Evolutionary conservation across 2,888 invertebrate species (phyloP), one percentile per base, ranked within the genome.

Genomic region (Tupiocoris notatus): DNA sequence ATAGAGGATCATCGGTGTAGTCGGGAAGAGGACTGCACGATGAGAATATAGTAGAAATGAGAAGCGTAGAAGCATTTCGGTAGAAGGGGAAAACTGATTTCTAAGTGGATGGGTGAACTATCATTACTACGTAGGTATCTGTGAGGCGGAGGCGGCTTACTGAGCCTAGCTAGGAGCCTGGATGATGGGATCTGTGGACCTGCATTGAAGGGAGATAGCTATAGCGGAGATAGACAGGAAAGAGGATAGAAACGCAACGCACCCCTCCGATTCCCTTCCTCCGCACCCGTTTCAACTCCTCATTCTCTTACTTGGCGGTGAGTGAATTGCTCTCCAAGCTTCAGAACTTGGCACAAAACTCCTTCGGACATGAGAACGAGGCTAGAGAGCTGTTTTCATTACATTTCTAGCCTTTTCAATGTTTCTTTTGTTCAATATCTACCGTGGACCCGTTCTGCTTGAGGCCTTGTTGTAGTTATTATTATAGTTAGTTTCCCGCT

Each of bases 321-420:
- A 66, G 66, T 66, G 66, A 66, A 66, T 66, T 66, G 66, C 66
- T 39, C 66, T 66, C 66, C 20, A 66, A 24, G 56, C 66, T 56
- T 66, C 66, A 56, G 66, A 66, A 66, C 66, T 66, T 66, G 66
- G 66, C 66, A 66, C 66, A 66, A 66, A 66, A 66, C 66, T 66
- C 66, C 66, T 66, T 66, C 66, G 66, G 66, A 66, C 54, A 56
- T 54, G 56, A 20, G 54, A 39, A 56, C 66, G 56, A 20, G 54
- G 54, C 66, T 66, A 66, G 54, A 66, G 39, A 66, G 66, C 66
- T 22, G 66, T 66, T 66, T 66, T 25, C 66, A 66, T 66, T 66
- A 66, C 66, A 66, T 66, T 65, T 66, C 66, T 66, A 66, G 66
- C 66, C 66, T 18, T 25, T 21, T 66, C 66, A 66, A 39, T 66